Evolutionary conservation across 2,113 vertebrate genomes (phyloP).

Genomic region (Clarias gariepinus): DNA sequence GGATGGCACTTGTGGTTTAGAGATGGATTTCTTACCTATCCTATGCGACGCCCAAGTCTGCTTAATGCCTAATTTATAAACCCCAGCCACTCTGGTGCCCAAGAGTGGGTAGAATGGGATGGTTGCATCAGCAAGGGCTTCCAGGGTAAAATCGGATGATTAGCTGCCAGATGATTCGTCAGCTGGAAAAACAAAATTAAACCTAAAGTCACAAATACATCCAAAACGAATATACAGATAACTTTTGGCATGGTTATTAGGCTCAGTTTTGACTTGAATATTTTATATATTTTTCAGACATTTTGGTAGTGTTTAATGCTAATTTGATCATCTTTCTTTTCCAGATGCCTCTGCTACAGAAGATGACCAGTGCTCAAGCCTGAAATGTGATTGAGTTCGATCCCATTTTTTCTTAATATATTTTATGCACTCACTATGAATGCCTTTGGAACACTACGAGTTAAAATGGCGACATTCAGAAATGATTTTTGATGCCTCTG

Average conservation of each 20-base stretch:
- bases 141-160: no score
- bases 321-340: constrained; percentile 2
- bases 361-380: constrained; percentile 73
- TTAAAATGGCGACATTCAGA: constrained; percentile 38
- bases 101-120: no score
- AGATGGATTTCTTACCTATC: no score
- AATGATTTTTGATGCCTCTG: constrained; percentile 79
- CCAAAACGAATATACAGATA: background rate
- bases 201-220: no score
- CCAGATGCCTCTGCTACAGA: constrained; percentile 89
- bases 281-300: background rate
- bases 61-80: no score
- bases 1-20: background rate
- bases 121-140: no score
- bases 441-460: constrained; percentile 78
- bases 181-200: no score
- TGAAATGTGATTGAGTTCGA: constrained; percentile 64
- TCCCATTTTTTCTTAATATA: constrained; percentile 57
- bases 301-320: background rate
- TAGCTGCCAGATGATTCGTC: no score
- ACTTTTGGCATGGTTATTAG: background rate
- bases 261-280: background rate
- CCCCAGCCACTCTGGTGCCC: no score
- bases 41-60: no score
- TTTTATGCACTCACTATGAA: constrained; percentile 76